phyloP scores from a whole-genome alignment of 2,888 invertebrate genomes.

The Gerosis bhagava region DNA sequence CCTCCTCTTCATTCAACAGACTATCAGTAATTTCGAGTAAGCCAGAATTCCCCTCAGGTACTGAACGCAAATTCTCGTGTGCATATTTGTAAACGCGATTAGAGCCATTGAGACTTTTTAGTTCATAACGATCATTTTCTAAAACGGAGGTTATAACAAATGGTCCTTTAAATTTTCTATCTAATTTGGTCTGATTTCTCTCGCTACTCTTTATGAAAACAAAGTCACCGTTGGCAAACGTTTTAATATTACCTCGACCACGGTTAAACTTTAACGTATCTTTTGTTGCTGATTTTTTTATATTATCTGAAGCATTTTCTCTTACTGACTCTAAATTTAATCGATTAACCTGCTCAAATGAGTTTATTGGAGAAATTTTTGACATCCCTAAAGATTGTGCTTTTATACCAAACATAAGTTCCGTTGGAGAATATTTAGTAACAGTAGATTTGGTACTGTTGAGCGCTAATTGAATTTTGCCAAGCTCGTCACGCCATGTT shows the following conservation, averaged over 20 bases:
- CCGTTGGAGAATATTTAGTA: slow-evolving; percentile 16
- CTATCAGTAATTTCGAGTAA: background rate
- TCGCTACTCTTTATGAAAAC: slow-evolving; percentile 31
- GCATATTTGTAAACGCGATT: slow-evolving; percentile 18
- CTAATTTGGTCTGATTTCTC: slow-evolving; percentile 32
- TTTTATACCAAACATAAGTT: slow-evolving; percentile 31
- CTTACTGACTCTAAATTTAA: background rate
- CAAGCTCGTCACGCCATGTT: slow-evolving; percentile 29
- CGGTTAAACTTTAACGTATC: background rate
- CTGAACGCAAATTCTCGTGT: slow-evolving; percentile 10
- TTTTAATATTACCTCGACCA: background rate
- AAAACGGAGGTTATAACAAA: slow-evolving; percentile 8
- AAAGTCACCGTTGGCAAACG: slow-evolving; percentile 22
- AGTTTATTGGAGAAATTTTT: too few species aligned
- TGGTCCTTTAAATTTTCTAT: slow-evolving; percentile 23
- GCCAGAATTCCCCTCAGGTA: background rate
- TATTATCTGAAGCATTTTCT: background rate
- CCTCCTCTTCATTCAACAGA: slow-evolving; percentile 11
- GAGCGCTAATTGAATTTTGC: slow-evolving; percentile 30
- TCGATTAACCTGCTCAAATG: too few species aligned
- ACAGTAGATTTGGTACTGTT: slow-evolving; percentile 30
- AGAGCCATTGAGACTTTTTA: slow-evolving; percentile 6
- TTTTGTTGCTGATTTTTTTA: background rate
- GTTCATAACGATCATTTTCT: slow-evolving; percentile 23
- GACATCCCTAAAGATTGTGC: slow-evolving; percentile 29